A percentile compares a stretch with the other conserved stretches of the same genome.
Conservation (phyloP, 2,888 invertebrate genomes). For the Neocrepidodera transversa region DNA sequence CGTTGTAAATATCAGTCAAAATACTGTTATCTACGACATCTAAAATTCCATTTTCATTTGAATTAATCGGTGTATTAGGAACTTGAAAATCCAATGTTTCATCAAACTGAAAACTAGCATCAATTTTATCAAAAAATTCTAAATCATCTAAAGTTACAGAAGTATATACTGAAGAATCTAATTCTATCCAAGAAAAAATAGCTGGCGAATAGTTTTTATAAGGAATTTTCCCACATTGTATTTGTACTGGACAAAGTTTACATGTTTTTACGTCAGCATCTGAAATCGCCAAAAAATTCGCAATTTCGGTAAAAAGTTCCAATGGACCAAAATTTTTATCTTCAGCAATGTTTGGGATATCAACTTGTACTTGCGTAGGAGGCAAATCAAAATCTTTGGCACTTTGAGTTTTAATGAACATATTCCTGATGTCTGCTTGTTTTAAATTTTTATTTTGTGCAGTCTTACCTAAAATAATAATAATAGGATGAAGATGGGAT, state of each 20-base stretch:
- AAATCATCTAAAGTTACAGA: conserved; percentile 47
- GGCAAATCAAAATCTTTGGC: conserved; percentile 56
- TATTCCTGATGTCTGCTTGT: conserved; percentile 65
- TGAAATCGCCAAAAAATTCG: conserved; percentile 47
- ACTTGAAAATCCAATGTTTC: conserved; percentile 26
- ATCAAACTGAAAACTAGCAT: conserved; percentile 23
- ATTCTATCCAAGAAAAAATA: conserved; percentile 35
- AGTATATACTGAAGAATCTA: conserved; percentile 42
- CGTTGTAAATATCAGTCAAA: conserved; percentile 32
- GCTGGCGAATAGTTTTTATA: conserved; percentile 4
- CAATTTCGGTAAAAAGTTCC: conserved; percentile 61
- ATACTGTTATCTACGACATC: conserved; percentile 27
- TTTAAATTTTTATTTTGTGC: conserved; percentile 54
- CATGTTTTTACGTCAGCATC: conserved; percentile 52
- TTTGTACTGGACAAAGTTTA: conserved; percentile 61
- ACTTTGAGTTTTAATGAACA: conserved; percentile 64
- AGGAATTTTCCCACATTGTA: conserved; percentile 55
- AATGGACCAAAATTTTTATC: conserved; percentile 50
- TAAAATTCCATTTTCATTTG: conserved; percentile 35
- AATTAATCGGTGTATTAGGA: conserved; percentile 31
- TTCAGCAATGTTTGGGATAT: conserved; percentile 3
- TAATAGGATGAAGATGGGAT: no score
- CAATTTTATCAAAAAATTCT: conserved; percentile 40
- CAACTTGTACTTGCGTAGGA: conserved; percentile 54
- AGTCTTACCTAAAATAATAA: conserved; percentile 16